Base-by-base conservation (phyloP, 2,888 invertebrate species). In the Xestia c-nigrum region DNA sequence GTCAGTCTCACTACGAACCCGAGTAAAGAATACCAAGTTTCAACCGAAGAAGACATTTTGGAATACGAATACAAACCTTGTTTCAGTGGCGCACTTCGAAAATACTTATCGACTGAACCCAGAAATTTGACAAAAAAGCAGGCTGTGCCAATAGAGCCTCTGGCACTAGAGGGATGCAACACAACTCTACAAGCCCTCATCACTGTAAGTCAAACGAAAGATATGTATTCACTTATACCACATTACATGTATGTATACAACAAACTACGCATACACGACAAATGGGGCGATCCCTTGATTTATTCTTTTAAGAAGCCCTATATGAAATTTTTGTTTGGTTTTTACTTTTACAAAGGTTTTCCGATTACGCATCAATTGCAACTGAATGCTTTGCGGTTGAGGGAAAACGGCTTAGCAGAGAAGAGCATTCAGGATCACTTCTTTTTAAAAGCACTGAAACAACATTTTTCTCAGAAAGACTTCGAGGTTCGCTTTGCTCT, bases 1-100 rank as follows among this genome's bases (percentile, higher is more conserved):
- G 88, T 91, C 16, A 92, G 93, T 81, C 74, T 93, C 0, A 90
- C 88, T 4, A 90, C 91, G 0, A 78, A 93, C 47, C 92, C 93
- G 0, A 76, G 78, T 3, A 74, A 79, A 12, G 87, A 89, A 21
- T 91, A 93, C 73, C 95, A 95, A 84, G 88, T 94, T 59, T 86
- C 90, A 0, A 87, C 78, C 0, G 88, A 87, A 31, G 80, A 90
- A 6, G 94, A 94, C 50, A 74, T 95, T 5, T 3, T 14, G 0
- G 69, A 82, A 1, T 90, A 86, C 55, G 78, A 91, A 4, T 75
- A 93, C 21, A 85, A 90, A 31, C 91, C 94, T 2, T 96, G 96
- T 61, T 74, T 95, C 4, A 91, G 93, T 85, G 1, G n/a, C 0
- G 85, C 84, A 1, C 81, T 94, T 46, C 71, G 72, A n/a, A 74